Percentiles rank a stretch among this genome's conserved stretches.
Evolutionary conservation across 2,113 vertebrate species (phyloP).

Genomic region (Hippocampus mohnikei): DNA sequence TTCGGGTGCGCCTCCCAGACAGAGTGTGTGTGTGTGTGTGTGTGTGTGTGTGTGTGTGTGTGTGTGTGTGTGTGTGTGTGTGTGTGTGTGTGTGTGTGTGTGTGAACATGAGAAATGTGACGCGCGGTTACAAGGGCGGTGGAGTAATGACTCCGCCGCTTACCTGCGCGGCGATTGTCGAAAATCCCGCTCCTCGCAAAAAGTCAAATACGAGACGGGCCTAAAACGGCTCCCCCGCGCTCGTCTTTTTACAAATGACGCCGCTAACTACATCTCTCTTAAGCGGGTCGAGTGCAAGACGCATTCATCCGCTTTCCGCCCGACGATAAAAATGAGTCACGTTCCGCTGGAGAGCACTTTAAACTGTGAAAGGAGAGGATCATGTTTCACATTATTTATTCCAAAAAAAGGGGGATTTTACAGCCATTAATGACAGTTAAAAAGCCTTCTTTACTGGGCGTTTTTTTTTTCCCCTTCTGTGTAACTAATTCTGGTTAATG

Average conservation of each 20-base stretch:
- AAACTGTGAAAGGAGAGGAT: conserved; percentile 5
- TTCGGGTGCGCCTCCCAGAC: not conserved
- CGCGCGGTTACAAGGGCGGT: conserved; percentile 56
- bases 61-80: conserved; percentile 2
- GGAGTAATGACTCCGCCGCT: conserved; percentile 63
- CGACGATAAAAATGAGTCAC: conserved; percentile 39
- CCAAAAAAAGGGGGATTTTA: conserved; percentile 17
- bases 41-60: conserved; percentile 1
- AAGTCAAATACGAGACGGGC: conserved; percentile 66
- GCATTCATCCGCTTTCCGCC: conserved; percentile 39
- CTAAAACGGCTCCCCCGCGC: conserved; percentile 63
- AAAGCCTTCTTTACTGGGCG: not conserved
- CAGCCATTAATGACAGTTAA: not conserved
- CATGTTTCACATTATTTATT: conserved; percentile 26
- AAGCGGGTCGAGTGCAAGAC: conserved; percentile 41
- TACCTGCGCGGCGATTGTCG: conserved; percentile 47
- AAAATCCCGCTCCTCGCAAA: conserved; percentile 41
- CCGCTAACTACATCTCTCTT: conserved; percentile 64
- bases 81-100: conserved; percentile 1
- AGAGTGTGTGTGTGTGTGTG: conserved; percentile 5
- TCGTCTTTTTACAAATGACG: conserved; percentile 55
- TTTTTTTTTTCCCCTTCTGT: not conserved
- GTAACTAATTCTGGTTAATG: not conserved
- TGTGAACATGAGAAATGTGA: conserved; percentile 42
- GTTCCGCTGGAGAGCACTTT: conserved; percentile 20